These are phyloP conservation scores for Sorex fumeus DNA, from an alignment of 2,113 vertebrate species.

Conservation along the genomic window DNA sequence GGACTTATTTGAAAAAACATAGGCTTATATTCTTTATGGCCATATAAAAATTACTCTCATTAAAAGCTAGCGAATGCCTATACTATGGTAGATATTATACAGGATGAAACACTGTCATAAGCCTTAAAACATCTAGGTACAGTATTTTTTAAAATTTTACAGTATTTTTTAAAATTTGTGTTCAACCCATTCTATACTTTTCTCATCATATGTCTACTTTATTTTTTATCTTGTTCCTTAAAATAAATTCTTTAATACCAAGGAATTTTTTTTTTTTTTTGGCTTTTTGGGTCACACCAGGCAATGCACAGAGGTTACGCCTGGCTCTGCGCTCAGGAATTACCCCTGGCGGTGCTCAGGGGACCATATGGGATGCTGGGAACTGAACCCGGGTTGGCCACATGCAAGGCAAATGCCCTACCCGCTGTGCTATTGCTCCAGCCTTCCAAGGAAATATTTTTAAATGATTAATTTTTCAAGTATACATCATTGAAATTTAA, in stretches of 20 bases:
- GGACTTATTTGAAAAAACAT: neutral
- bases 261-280: no score
- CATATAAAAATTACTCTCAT: conserved; percentile 12
- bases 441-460: conserved; percentile 23
- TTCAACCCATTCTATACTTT: conserved; percentile 43
- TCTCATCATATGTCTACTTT: neutral
- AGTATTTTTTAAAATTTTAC: conserved; percentile 20
- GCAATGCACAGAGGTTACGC: no score
- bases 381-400: no score
- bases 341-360: no score
- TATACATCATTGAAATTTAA: neutral
- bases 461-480: conserved; percentile 11
- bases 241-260: neutral
- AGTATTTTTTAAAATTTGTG: neutral
- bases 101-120: conserved; percentile 32
- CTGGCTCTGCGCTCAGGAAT: no score
- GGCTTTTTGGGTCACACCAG: no score
- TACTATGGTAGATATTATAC: neutral
- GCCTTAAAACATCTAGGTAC: conserved; percentile 3
- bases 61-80: conserved; percentile 6
- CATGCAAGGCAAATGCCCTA: no score
- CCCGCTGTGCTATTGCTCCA: no score
- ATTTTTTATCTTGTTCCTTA: no score
- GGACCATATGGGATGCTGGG: no score
- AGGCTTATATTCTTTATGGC: conserved; percentile 6